Conservation (phyloP, 2,888 invertebrate genomes). For the Pollenia labialis region DNA sequence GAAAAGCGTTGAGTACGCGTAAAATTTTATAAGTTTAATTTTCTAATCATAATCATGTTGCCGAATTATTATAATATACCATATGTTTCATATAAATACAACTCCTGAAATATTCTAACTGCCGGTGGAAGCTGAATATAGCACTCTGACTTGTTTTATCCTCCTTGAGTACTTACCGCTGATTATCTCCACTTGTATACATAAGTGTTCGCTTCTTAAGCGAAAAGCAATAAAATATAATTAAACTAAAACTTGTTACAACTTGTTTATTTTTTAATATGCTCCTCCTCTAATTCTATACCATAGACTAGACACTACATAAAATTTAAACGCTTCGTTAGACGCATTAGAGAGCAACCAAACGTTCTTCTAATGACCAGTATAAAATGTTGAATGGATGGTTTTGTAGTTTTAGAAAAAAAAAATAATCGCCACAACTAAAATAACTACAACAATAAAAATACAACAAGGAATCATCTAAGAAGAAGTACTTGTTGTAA, state of each 20-base stretch:
- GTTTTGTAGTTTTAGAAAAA: slow-evolving; percentile 23
- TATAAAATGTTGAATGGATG: slow-evolving; percentile 42
- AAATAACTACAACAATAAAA: slow-evolving; percentile 5
- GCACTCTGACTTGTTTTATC: neutral
- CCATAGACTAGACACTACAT: slow-evolving; percentile 13
- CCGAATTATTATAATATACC: no score
- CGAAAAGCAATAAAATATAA: slow-evolving; percentile 5
- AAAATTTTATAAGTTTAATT: no score
- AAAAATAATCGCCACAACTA: neutral
- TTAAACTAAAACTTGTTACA: slow-evolving; percentile 18
- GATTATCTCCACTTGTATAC: neutral
- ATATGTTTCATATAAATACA: no score
- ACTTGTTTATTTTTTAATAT: slow-evolving; percentile 11
- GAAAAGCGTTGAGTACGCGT: no score
- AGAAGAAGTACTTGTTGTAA: slow-evolving; percentile 36
- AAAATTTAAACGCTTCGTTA: slow-evolving; percentile 62
- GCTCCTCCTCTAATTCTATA: neutral
- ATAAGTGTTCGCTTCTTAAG: slow-evolving; percentile 17
- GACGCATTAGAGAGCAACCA: slow-evolving; percentile 36
- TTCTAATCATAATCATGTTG: no score
- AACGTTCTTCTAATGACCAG: slow-evolving; percentile 59
- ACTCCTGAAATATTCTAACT: no score
- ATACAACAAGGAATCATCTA: slow-evolving; percentile 3
- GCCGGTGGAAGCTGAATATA: no score
- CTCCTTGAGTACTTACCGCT: neutral